Evolutionary conservation across 2,888 invertebrate genomes (phyloP).

Genomic region (Tineola bisselliella): DNA sequence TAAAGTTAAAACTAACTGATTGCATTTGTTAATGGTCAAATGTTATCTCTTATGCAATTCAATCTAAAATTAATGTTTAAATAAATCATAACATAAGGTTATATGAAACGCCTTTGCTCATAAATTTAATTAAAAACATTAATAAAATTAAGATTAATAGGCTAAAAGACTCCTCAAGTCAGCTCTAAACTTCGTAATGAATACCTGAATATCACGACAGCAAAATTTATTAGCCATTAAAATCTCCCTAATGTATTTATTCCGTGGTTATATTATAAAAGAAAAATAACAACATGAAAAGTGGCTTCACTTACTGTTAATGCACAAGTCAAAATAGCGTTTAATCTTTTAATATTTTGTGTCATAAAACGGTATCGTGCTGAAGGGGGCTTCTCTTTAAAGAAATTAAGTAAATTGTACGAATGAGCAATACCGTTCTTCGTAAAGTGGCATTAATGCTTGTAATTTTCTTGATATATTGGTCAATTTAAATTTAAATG

Average conservation of each 20-base stretch:
- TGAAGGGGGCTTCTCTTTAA: neutral
- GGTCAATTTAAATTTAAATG: slow-evolving; percentile 32
- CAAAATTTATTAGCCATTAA: slow-evolving; percentile 2
- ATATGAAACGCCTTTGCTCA: neutral
- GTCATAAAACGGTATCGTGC: slow-evolving; percentile 5
- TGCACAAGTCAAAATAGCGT: slow-evolving; percentile 9
- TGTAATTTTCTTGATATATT: slow-evolving; percentile 30
- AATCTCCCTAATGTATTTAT: slow-evolving; percentile 8
- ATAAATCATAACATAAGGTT: neutral
- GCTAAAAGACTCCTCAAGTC: slow-evolving; percentile 7
- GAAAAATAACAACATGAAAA: slow-evolving; percentile 9
- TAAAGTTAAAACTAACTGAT: too few species aligned
- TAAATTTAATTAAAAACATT: neutral
- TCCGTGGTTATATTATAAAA: neutral
- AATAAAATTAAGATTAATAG: slow-evolving; percentile 9
- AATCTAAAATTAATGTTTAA: neutral
- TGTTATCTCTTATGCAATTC: too few species aligned
- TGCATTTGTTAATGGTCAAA: too few species aligned
- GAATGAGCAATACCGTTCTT: slow-evolving; percentile 21
- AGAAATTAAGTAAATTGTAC: slow-evolving; percentile 22
- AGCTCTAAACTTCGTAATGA: slow-evolving; percentile 7
- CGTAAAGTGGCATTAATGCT: slow-evolving; percentile 25
- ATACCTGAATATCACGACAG: slow-evolving; percentile 9
- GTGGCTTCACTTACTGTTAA: neutral
- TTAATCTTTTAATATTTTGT: slow-evolving; percentile 12